phyloP scores from a whole-genome alignment of 2,797 vertebrate species.

The Sebastes hubbsi region DNA sequence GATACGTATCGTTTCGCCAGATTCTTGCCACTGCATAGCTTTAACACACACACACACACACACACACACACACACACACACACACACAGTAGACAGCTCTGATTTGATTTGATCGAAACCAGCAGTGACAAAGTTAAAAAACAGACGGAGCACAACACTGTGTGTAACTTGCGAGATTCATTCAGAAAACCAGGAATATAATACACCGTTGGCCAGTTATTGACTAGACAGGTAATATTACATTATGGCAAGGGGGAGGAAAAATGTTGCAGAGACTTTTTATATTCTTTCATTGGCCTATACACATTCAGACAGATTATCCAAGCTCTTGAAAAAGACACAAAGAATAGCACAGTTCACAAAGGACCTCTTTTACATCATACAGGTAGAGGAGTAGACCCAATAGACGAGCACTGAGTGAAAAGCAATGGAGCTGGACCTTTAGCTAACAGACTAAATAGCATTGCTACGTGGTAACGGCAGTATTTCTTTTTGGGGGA shows the following conservation, averaged over 20 bases:
- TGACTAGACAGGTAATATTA: neutral
- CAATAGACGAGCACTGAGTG: neutral
- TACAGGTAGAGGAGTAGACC: neutral
- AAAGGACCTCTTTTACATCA: conserved; percentile 5
- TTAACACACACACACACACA: neutral
- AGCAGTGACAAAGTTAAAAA: neutral
- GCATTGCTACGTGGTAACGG: neutral
- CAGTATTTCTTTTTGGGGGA: neutral
- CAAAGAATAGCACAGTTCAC: neutral
- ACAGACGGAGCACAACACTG: neutral
- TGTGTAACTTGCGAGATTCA: neutral
- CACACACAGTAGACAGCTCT: neutral
- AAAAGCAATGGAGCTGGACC: neutral
- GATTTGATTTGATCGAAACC: neutral
- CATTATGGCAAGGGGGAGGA: neutral
- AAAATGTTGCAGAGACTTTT: neutral
- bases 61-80: neutral
- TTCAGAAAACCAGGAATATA: neutral
- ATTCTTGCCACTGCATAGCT: no score
- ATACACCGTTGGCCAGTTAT: neutral
- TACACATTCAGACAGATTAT: conserved; percentile 11
- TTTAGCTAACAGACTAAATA: neutral
- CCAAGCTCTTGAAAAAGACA: conserved; percentile 7
- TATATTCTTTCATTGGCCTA: neutral
- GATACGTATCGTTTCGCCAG: no score